A percentile compares a stretch with the other conserved stretches of the same genome.
Evolutionary conservation across 2,113 vertebrate genomes (phyloP).

Genomic region (Sula dactylatra): DNA sequence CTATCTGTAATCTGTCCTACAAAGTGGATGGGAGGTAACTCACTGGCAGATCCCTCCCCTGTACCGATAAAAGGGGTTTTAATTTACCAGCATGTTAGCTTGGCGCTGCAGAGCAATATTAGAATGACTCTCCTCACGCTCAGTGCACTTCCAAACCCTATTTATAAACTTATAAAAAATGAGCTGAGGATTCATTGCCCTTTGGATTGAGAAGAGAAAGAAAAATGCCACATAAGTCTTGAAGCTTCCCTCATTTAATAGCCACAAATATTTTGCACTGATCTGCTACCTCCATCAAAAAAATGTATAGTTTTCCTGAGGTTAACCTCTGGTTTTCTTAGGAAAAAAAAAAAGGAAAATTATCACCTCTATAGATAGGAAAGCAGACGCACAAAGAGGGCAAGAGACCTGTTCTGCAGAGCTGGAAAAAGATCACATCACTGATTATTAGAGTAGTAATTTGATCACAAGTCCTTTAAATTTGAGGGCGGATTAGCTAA

Average conservation of each 20-base stretch:
- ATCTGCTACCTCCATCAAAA: neutral
- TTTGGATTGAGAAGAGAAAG: neutral
- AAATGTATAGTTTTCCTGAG: neutral
- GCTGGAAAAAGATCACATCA: neutral
- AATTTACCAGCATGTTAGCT: neutral
- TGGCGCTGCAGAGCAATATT: neutral
- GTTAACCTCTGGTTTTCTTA: neutral
- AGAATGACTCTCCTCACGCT: neutral
- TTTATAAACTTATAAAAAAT: neutral
- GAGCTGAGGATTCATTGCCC: neutral
- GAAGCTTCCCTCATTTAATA: neutral
- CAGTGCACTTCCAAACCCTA: neutral
- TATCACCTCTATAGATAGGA: neutral
- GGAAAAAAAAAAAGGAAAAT: neutral
- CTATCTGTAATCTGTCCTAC: neutral
- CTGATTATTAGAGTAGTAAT: neutral
- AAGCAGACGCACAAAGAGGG: neutral
- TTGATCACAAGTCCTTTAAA: constrained; percentile 12
- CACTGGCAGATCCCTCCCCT: neutral
- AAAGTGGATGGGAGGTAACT: neutral
- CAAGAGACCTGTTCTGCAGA: neutral
- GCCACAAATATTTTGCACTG: neutral
- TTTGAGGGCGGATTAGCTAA: neutral
- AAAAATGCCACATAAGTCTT: neutral
- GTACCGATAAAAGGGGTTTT: neutral